Evolutionary conservation across 2,113 vertebrate species (phyloP), one percentile per base, ranked within the genome.

Genomic region (Tetraodon nigroviridis): DNA sequence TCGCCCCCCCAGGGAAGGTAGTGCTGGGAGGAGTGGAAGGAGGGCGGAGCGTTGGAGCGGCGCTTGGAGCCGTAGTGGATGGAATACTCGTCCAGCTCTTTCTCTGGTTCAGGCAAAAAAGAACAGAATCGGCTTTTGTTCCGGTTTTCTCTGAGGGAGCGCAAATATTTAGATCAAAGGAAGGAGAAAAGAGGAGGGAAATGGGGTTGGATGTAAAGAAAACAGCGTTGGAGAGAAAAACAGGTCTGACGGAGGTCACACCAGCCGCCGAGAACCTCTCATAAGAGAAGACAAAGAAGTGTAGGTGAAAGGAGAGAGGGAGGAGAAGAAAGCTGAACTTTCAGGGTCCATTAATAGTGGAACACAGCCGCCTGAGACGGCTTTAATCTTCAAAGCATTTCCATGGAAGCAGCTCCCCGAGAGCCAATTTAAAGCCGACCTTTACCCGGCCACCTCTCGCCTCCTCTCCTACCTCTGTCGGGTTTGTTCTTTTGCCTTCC

Each of bases 71-170:
- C 85, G 77, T 91, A 92, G 64, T 94, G 92, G 46, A 87, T 85
- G n/a, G 92, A 89, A 71, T 92, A 93, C n/a, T 96, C 93, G 2
- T 95, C 94, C 41, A 94, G 86, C 32, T 96, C 93, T 85, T 92
- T 94, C 80, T 95, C 94, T 79, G 73, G 32, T 42, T 45, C 5
- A 37, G 12, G 6, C 21, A 29, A 52, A 59, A 3, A 69, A 17
- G 74, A 2, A 58, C 0, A 70, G 5, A 64, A 1, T 2, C 4
- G 32, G 12, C 7, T 12, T 37, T 37, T 37, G 12, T 37, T 8
- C 10, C 32, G 12, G 32, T 12, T 37, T 37, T 12, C 32, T 37
- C 8, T 37, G 32, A 37, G 12, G 3, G 11, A 10, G 12, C 1
- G 11, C 8, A 37, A 37, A 37, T 37, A 37, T 32, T 32, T 37